These are phyloP conservation scores for Anguilla obscura DNA, from an alignment of 2,797 vertebrate genomes.

Conservation along the genomic window DNA sequence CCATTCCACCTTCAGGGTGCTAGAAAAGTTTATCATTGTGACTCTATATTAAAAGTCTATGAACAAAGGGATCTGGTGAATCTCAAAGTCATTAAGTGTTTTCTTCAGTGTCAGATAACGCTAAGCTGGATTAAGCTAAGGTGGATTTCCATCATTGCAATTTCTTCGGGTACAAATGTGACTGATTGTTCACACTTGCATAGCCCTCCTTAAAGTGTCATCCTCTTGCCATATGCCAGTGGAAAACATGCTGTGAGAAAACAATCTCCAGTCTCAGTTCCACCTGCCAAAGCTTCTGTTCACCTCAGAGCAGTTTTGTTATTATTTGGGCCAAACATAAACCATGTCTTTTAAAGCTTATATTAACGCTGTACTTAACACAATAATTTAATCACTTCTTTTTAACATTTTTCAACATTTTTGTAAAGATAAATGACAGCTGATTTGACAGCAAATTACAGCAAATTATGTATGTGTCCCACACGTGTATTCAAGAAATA, in stretches of 20 bases:
- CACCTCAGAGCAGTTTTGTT: not conserved
- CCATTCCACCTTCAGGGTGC: too few relatives aligned
- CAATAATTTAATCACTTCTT: not conserved
- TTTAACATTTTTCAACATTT: not conserved
- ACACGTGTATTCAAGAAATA: not conserved
- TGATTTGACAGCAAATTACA: too few relatives aligned
- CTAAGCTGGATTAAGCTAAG: too few relatives aligned
- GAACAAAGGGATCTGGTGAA: too few relatives aligned
- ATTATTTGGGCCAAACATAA: not conserved
- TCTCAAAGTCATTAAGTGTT: too few relatives aligned
- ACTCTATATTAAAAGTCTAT: too few relatives aligned
- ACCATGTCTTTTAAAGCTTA: not conserved
- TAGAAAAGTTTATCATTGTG: too few relatives aligned
- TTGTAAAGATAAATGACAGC: not conserved
- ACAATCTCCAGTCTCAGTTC: not conserved
- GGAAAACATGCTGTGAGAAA: not conserved
- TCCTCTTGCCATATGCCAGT: not conserved
- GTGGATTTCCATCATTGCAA: not conserved
- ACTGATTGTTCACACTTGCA: not conserved
- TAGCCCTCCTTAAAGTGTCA: not conserved
- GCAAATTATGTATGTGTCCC: not conserved
- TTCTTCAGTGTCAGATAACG: too few relatives aligned
- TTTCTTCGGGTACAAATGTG: not conserved
- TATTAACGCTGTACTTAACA: not conserved
- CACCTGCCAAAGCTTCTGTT: conserved; percentile 13